These are phyloP conservation scores for Dione vanillae DNA, from an alignment of 2,888 invertebrate species.

Conservation along the genomic window DNA sequence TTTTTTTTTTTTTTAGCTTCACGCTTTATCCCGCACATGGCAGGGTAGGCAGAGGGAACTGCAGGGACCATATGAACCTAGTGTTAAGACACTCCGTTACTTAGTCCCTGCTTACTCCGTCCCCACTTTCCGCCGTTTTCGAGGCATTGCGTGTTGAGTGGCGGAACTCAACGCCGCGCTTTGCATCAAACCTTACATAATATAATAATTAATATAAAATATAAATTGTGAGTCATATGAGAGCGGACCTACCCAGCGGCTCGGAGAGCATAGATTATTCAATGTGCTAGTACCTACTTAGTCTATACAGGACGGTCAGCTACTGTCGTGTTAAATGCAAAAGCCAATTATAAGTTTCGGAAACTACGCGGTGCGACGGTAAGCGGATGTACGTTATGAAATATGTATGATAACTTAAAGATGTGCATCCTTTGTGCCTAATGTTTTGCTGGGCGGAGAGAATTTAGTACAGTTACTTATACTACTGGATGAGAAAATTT, in stretches of 20 bases:
- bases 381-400: constrained; percentile 26
- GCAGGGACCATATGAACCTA: too few species aligned
- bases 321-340: constrained; percentile 30
- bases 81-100: too few species aligned
- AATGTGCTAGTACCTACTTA: constrained; percentile 1
- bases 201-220: neutral
- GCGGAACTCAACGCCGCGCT: too few species aligned
- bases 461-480: too few species aligned
- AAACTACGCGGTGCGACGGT: constrained; percentile 13
- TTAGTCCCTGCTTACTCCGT: too few species aligned
- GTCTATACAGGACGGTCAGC: constrained; percentile 19
- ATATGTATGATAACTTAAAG: constrained; percentile 13
- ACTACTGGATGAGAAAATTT: too few species aligned
- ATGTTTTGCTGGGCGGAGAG: too few species aligned
- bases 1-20: too few species aligned
- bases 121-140: too few species aligned
- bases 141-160: too few species aligned
- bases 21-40: too few species aligned
- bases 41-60: too few species aligned
- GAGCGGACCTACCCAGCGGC: neutral
- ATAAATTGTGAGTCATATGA: neutral
- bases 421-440: neutral
- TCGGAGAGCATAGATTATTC: constrained; percentile 15
- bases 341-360: constrained; percentile 30
- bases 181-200: neutral